A percentile compares a stretch with the other conserved stretches of the same genome.
phyloP scores from a whole-genome alignment of 2,888 invertebrate species.

The Agonopterix alstromeriana region DNA sequence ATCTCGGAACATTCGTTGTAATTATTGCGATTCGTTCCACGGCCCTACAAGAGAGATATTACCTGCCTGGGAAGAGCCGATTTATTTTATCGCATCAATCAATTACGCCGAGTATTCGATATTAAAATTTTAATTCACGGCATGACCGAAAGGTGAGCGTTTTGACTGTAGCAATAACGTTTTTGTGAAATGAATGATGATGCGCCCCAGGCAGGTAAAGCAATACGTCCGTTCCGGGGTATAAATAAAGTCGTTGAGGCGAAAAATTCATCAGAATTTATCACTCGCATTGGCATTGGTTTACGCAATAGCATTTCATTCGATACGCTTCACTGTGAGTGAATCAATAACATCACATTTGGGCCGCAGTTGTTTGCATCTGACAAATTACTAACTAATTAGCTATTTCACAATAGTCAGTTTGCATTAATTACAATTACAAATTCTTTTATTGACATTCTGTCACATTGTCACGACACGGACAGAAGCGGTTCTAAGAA shows the following conservation, averaged over 20 bases:
- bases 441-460: neutral
- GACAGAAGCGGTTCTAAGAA: conserved; percentile 5
- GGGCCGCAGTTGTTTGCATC: conserved; percentile 2
- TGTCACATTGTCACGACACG: no score
- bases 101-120: conserved; percentile 48
- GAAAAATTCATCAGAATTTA: conserved; percentile 60
- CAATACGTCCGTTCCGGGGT: conserved; percentile 46
- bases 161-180: conserved; percentile 49
- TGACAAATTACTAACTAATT: conserved; percentile 14
- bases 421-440: conserved; percentile 9
- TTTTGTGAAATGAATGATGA: conserved; percentile 57
- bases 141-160: conserved; percentile 32
- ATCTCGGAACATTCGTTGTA: conserved; percentile 31
- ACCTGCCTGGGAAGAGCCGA: conserved; percentile 30
- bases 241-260: conserved; percentile 64
- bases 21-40: conserved; percentile 50
- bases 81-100: conserved; percentile 63
- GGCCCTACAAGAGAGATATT: conserved; percentile 30
- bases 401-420: conserved; percentile 7
- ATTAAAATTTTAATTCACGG: conserved; percentile 55
- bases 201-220: conserved; percentile 52
- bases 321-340: conserved; percentile 10
- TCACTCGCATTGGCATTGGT: conserved; percentile 37
- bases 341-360: conserved; percentile 6
- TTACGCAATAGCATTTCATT: conserved; percentile 26